These are phyloP conservation scores for Fundulus diaphanus DNA, from an alignment of 2,797 vertebrate species.

Conservation along the genomic window DNA sequence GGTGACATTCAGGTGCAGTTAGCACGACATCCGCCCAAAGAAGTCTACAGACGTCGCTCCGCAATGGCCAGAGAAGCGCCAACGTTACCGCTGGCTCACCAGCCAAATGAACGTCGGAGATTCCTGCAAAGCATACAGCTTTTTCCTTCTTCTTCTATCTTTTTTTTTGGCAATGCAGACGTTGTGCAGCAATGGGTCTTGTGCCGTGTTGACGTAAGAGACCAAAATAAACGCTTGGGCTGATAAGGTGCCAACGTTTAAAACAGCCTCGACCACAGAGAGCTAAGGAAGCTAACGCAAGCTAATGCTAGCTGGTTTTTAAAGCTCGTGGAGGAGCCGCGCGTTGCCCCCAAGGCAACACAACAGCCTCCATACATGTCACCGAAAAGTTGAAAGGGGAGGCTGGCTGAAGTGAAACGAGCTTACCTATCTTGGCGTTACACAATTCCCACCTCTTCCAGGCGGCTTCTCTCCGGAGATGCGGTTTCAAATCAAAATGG, in stretches of 20 bases:
- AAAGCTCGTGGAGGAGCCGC: neutral
- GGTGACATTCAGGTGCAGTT: neutral
- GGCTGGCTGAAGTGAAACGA: neutral
- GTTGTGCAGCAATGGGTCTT: accelerated
- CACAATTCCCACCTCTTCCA: conserved; percentile 69
- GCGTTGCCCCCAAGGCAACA: too few relatives aligned
- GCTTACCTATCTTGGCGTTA: conserved; percentile 27
- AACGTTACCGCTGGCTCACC: conserved; percentile 14
- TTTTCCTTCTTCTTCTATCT: too few relatives aligned
- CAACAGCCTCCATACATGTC: neutral
- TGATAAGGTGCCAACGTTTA: neutral
- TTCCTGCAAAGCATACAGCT: too few relatives aligned
- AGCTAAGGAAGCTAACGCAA: conserved; percentile 43
- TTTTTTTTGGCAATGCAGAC: too few relatives aligned
- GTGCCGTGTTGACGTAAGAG: neutral
- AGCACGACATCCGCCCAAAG: neutral
- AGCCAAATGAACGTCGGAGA: conserved; percentile 8
- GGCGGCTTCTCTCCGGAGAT: conserved; percentile 51
- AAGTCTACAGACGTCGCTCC: neutral
- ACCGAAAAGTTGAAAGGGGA: neutral
- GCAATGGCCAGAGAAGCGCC: conserved; percentile 16
- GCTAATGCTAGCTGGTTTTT: conserved; percentile 44
- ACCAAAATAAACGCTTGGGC: neutral
- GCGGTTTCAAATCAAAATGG: conserved; percentile 81
- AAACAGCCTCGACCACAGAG: neutral